Evolutionary conservation across 2,797 vertebrate species (phyloP).

Genomic region (Spinibarbus caldwelli): DNA sequence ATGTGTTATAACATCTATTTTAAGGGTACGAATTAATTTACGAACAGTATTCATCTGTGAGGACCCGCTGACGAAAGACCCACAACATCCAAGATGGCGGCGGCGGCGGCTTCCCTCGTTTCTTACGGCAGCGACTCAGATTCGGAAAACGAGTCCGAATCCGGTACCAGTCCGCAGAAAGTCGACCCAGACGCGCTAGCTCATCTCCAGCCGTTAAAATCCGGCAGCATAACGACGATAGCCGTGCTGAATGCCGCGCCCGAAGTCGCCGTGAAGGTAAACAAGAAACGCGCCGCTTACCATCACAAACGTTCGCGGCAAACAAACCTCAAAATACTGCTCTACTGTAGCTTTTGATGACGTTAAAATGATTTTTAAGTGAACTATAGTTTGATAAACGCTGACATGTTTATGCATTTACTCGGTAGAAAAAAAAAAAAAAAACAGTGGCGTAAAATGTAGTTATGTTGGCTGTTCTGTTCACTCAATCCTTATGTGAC

Average conservation of each 20-base stretch:
- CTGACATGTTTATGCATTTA: background rate
- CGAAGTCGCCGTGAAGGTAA: constrained; percentile 96
- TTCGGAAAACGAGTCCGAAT: constrained; percentile 84
- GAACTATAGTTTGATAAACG: background rate
- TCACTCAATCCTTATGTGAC: no score
- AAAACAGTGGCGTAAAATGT: background rate
- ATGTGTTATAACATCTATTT: background rate
- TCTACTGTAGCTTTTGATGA: no score
- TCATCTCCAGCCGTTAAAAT: constrained; percentile 71
- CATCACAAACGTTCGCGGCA: background rate
- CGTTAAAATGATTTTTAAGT: background rate
- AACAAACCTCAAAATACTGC: background rate
- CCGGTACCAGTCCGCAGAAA: constrained; percentile 57
- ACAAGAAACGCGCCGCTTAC: constrained; percentile 12
- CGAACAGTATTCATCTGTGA: background rate
- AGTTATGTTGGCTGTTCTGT: background rate
- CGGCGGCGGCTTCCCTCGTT: constrained; percentile 82
- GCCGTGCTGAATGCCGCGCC: constrained; percentile 87
- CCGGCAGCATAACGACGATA: constrained; percentile 66
- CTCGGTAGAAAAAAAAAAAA: background rate
- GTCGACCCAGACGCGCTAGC: constrained; percentile 73
- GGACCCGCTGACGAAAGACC: constrained; percentile 60
- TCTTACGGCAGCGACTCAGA: constrained; percentile 90
- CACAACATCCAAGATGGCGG: constrained; percentile 88
- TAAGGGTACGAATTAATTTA: background rate